Evolutionary conservation across 2,113 vertebrate genomes (phyloP), one percentile per base, ranked within the genome.

Genomic region (Plectropomus leopardus): DNA sequence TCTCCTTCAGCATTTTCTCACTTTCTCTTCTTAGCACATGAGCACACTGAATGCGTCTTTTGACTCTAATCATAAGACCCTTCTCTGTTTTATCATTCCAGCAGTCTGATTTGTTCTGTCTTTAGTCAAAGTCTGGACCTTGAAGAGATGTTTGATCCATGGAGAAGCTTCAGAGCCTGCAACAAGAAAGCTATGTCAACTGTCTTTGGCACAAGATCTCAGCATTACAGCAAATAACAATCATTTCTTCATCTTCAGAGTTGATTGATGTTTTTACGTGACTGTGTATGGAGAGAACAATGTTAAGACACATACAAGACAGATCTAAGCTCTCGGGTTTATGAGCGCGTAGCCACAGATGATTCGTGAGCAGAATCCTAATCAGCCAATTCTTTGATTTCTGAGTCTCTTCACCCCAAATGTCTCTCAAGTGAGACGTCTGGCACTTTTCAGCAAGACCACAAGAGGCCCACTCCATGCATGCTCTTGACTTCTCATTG

Each of bases 401-500:
- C 21, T 72, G 32, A 9, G 61, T 68, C 28, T 71, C 26, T 72
- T 61, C 21, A 4, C 30, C 45, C 34, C 60, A 32, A 53, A 58
- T 54, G 17, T 85, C 67, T n/a, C 54, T 84, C n/a, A 67, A 86
- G 72, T 64, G 69, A 15, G 59, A 70, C 9, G 36, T 77, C 51
- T 45, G 45, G 34, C 58, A 68, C 77, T 70, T 78, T 70, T 82
- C 34, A 74, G 64, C 68, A 50, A 75, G 47, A 68, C 55, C 68
- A 58, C 34, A 65, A 86, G 80, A 71, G 83, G 75, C 54, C 74
- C 76, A 75, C 78, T 86, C 50, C 48, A 87, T 54, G 64, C 55
- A 10, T 30, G 6, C 53, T 84, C 91, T 90, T 92, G 85, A 91
- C 86, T 89, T 90, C 28, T 82, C 70, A 63, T 72, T 84, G 72